Percentiles rank a stretch among this genome's conserved stretches.
phyloP scores from a whole-genome alignment of 2,113 vertebrate genomes.

The Syrmaticus mikado region DNA sequence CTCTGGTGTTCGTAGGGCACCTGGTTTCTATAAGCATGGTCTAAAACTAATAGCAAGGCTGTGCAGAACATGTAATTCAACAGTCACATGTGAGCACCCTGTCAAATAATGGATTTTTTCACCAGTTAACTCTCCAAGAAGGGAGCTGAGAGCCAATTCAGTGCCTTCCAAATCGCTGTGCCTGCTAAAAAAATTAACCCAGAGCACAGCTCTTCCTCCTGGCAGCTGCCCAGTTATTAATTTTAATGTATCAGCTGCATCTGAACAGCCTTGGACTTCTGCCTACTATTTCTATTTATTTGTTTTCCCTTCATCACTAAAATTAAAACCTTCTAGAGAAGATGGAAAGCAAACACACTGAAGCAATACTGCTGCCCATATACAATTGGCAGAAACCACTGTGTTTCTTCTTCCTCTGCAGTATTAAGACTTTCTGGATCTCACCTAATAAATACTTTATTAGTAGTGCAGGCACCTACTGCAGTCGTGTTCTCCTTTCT shows the following conservation, averaged over 20 bases:
- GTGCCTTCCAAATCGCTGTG: slow-evolving; percentile 19
- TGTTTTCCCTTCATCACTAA: slow-evolving; percentile 53
- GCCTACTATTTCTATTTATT: slow-evolving; percentile 49
- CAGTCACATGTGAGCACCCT: not conserved
- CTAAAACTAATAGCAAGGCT: not conserved
- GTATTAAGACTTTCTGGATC: not conserved
- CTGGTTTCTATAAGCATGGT: fast-evolving
- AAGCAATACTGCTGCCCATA: not conserved
- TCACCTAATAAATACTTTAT: not conserved
- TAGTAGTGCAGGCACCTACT: not conserved
- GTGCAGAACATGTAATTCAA: not conserved
- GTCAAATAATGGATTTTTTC: slow-evolving; percentile 9
- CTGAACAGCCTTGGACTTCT: slow-evolving; percentile 39
- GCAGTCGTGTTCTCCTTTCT: not conserved
- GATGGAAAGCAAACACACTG: slow-evolving; percentile 28
- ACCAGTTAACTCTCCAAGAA: not conserved
- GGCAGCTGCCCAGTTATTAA: slow-evolving; percentile 45
- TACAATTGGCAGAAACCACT: not conserved
- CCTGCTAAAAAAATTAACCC: slow-evolving; percentile 1
- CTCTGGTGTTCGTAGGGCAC: not conserved
- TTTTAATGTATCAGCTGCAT: slow-evolving; percentile 38
- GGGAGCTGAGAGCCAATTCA: not conserved
- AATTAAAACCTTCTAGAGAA: slow-evolving; percentile 36
- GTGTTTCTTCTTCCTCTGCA: not conserved
- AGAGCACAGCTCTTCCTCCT: slow-evolving; percentile 1